Percentiles rank a stretch among this genome's conserved stretches.
Evolutionary conservation across 2,797 vertebrate genomes (phyloP).

Genomic region (Phyllotis vaccarum): DNA sequence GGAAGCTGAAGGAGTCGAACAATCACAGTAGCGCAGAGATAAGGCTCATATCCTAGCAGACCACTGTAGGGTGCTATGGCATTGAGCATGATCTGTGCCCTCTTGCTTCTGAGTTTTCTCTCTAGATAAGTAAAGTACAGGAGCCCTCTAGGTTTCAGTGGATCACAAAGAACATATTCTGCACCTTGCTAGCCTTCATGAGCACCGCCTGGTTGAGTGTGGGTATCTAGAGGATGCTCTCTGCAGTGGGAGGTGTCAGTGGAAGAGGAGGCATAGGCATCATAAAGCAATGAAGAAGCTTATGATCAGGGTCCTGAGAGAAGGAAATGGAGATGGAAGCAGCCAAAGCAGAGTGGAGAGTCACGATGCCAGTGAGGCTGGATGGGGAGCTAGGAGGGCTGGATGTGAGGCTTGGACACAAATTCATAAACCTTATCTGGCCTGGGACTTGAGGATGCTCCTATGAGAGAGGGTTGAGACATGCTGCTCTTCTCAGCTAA

Average conservation of each 20-base stretch:
- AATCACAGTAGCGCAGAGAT: background rate
- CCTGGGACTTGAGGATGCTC: no score
- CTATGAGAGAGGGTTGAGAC: background rate
- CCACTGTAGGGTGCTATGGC: background rate
- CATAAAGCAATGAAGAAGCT: background rate
- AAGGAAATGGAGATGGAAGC: background rate
- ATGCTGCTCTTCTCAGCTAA: accelerated
- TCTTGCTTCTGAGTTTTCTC: background rate
- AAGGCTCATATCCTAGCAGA: no score
- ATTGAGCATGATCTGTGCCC: background rate
- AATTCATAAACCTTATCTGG: background rate
- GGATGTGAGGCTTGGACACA: background rate
- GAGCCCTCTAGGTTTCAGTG: background rate
- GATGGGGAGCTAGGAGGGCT: background rate
- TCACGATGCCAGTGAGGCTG: background rate
- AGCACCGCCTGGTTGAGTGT: background rate
- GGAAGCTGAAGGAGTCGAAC: accelerated
- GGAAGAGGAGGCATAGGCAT: background rate
- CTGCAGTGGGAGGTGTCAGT: no score
- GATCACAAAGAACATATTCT: background rate
- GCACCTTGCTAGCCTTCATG: no score
- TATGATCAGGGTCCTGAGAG: background rate
- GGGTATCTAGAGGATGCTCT: accelerated
- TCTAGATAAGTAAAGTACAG: background rate
- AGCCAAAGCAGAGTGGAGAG: background rate